Evolutionary conservation across 37 sponge, comb jelly and placozoan genomes (phyloP), one percentile per base, ranked within the genome.

Genomic region (Agelas oroides): DNA sequence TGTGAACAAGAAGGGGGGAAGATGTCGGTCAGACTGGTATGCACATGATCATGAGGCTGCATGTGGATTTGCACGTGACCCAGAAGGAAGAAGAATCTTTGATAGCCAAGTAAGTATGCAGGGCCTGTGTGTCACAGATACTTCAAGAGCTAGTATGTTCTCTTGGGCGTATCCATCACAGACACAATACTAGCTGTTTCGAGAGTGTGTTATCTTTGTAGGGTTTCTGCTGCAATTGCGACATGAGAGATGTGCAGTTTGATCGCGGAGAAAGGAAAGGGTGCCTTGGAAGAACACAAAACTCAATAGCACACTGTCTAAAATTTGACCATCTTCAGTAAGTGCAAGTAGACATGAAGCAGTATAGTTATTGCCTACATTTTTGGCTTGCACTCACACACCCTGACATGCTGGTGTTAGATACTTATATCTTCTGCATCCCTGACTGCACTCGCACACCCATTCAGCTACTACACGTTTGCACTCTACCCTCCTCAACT

Each of bases 61-160:
- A 11, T 95, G 95, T 79, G 79, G 80, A 1, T 77, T 86, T 77
- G 58, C 75, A 25, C 41, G 87, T 30, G 67, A 85, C n/a, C 36
- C 24, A 21, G 68, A 66, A 0, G 87, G 84, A 38, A 89, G 84
- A 38, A 89, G 53, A 70, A 85, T 95, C 65, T 95, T 91, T 85
- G 95, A 88, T 59, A 95, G 95, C 34, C 95, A 95, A 76, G 95
- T 92, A 33, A 46, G 62, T 24, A n/a, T n/a, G n/a, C n/a, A n/a
- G n/a, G n/a, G n/a, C n/a, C n/a, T n/a, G n/a, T n/a, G n/a, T n/a
- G n/a, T n/a, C n/a, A n/a, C n/a, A n/a, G n/a, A n/a, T n/a, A n/a
- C n/a, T n/a, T n/a, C n/a, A n/a, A n/a, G n/a, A n/a, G n/a, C n/a
- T n/a, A n/a, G n/a, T n/a, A n/a, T n/a, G n/a, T n/a, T n/a, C n/a